phyloP scores from a whole-genome alignment of 2,888 invertebrate species.

The Lasioglossum marginatum region DNA sequence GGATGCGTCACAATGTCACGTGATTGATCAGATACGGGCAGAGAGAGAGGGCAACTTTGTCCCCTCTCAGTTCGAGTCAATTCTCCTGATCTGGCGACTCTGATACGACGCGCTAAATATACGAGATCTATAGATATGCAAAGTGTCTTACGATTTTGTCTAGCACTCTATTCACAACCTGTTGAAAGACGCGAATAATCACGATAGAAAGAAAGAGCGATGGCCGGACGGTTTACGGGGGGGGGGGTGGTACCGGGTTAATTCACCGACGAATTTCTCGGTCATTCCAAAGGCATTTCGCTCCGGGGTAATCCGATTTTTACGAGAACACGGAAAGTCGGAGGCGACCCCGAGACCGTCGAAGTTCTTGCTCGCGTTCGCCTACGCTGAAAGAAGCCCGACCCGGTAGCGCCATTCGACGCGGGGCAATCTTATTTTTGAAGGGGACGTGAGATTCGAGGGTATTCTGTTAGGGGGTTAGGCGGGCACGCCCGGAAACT shows the following conservation, averaged over 20 bases:
- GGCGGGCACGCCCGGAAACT: neutral
- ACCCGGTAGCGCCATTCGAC: neutral
- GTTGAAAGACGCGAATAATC: neutral
- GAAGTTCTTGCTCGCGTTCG: neutral
- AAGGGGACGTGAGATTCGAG: slow-evolving; percentile 12
- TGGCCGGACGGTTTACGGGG: neutral
- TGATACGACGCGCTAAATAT: neutral
- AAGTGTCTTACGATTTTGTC: neutral
- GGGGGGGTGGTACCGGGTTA: neutral
- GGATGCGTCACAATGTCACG: too few relatives aligned
- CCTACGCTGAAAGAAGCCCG: neutral
- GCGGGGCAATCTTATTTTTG: slow-evolving; percentile 48
- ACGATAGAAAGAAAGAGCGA: neutral
- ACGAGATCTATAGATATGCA: neutral
- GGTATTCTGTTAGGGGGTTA: slow-evolving; percentile 10
- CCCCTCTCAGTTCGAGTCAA: neutral
- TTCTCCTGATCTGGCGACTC: neutral
- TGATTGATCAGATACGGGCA: too few relatives aligned
- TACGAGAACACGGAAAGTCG: slow-evolving; percentile 11
- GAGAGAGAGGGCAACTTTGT: neutral
- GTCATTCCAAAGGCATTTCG: slow-evolving; percentile 13
- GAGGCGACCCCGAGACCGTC: slow-evolving; percentile 10
- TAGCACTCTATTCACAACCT: neutral
- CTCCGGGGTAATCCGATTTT: slow-evolving; percentile 38
- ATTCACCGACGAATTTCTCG: neutral